Percentiles rank a stretch among this genome's conserved stretches.
Conservation (phyloP, 2,888 invertebrate genomes). For the Caenorhabditis imperialis region DNA sequence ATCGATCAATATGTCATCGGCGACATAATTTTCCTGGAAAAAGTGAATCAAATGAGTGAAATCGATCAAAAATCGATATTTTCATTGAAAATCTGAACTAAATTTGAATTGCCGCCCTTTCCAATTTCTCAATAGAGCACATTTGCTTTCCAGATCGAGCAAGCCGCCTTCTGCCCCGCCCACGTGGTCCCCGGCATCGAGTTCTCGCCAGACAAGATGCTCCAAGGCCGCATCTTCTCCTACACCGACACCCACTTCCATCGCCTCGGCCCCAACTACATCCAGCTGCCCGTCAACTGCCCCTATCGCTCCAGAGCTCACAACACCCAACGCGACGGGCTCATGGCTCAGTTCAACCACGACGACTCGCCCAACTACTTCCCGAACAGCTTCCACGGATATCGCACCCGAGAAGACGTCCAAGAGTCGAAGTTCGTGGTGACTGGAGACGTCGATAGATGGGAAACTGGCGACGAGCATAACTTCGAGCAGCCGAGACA, state of each 20-base stretch:
- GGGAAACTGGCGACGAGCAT: conserved; percentile 87
- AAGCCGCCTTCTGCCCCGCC: conserved; percentile 77
- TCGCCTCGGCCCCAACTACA: conserved; percentile 91
- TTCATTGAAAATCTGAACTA: no score
- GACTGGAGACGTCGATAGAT: conserved; percentile 87
- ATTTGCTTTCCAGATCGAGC: conserved; percentile 74
- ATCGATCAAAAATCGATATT: no score
- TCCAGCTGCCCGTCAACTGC: conserved; percentile 93
- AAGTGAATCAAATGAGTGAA: no score
- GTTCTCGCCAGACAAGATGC: conserved; percentile 78
- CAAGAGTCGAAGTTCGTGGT: conserved; percentile 81
- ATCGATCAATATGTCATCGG: no score
- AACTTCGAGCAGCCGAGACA: conserved; percentile 89
- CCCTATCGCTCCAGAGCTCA: conserved; percentile 83
- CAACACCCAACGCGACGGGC: conserved; percentile 93
- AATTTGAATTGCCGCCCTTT: no score
- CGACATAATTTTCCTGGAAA: no score
- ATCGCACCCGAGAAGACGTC: conserved; percentile 80
- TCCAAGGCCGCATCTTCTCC: conserved; percentile 80
- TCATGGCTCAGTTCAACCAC: conserved; percentile 85
- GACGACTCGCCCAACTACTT: conserved; percentile 92
- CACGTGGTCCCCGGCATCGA: conserved; percentile 78
- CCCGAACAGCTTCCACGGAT: conserved; percentile 95
- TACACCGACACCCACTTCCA: conserved; percentile 92
- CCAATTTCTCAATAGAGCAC: no score